Conservation (phyloP, 2,797 vertebrate genomes). For the Acanthopagrus latus region DNA sequence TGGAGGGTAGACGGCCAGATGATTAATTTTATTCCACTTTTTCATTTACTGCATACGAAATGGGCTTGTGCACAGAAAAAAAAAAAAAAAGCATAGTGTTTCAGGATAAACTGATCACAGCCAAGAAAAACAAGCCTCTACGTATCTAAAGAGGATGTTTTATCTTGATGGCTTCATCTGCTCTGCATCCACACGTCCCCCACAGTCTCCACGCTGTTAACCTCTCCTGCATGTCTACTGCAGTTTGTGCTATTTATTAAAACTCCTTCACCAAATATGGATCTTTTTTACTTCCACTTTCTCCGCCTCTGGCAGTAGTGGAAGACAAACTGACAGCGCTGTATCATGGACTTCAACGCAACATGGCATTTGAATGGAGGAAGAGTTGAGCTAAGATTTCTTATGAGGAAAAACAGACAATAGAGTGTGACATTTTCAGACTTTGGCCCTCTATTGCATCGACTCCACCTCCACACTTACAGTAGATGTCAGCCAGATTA, state of each 20-base stretch:
- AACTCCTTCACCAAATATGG: constrained; percentile 11
- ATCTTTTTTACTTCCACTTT: constrained; percentile 13
- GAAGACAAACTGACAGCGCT: not conserved
- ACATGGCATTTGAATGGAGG: constrained; percentile 10
- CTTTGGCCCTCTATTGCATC: constrained; percentile 1
- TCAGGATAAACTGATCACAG: constrained; percentile 16
- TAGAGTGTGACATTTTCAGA: constrained; percentile 34
- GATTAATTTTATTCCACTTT: constrained; percentile 18
- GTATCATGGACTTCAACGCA: constrained; percentile 8
- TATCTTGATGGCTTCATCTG: constrained; percentile 10
- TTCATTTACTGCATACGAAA: constrained; percentile 17
- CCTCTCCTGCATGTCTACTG: constrained; percentile 15
- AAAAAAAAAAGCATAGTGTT: constrained; percentile 3
- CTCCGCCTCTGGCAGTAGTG: not conserved
- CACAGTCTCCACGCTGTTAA: constrained; percentile 12
- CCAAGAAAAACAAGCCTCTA: not conserved
- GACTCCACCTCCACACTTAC: not conserved
- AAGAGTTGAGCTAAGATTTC: not conserved
- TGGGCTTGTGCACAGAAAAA: not conserved
- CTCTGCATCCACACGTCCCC: not conserved
- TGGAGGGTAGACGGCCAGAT: constrained; percentile 12
- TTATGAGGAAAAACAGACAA: constrained; percentile 5
- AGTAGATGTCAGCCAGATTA: not conserved
- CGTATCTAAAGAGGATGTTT: constrained; percentile 17
- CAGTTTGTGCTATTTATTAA: constrained; percentile 27